These are phyloP conservation scores for Cephonodes hylas DNA, from an alignment of 2,888 invertebrate genomes.

Conservation along the genomic window DNA sequence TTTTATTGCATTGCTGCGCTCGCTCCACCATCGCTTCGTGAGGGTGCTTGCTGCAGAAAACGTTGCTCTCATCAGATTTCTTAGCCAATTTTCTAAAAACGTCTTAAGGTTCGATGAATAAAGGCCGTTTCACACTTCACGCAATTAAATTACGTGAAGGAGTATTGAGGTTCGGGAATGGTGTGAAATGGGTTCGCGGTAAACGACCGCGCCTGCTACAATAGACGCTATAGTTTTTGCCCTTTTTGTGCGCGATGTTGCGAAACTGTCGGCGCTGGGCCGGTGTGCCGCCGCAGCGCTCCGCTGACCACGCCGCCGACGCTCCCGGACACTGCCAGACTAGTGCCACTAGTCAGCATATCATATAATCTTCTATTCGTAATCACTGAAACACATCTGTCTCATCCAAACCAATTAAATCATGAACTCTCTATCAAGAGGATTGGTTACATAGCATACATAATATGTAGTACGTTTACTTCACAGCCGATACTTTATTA, in stretches of 20 bases:
- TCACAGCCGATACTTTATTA: too few relatives aligned
- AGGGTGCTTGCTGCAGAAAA: background rate
- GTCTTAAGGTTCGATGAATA: background rate
- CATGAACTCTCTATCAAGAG: too few relatives aligned
- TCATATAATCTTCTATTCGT: too few relatives aligned
- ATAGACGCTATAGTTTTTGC: slow-evolving; percentile 10
- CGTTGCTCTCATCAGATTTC: background rate
- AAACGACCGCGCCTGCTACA: slow-evolving; percentile 9
- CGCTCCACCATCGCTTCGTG: background rate
- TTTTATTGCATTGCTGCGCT: slow-evolving; percentile 25
- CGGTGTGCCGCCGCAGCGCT: background rate
- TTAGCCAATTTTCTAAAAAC: background rate
- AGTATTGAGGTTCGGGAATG: background rate
- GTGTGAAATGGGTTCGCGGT: slow-evolving; percentile 1
- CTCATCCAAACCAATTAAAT: too few relatives aligned
- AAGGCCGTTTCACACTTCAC: slow-evolving; percentile 14
- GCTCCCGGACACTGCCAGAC: background rate
- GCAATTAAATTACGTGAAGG: slow-evolving; percentile 6
- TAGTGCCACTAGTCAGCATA: background rate
- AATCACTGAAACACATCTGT: too few relatives aligned
- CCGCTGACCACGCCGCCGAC: background rate
- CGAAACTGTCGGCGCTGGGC: background rate
- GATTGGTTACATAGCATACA: too few relatives aligned
- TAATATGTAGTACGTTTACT: too few relatives aligned
- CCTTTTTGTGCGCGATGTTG: slow-evolving; percentile 9